phyloP scores from a whole-genome alignment of 2,113 vertebrate genomes.

The Rhegmatorhina hoffmannsi region DNA sequence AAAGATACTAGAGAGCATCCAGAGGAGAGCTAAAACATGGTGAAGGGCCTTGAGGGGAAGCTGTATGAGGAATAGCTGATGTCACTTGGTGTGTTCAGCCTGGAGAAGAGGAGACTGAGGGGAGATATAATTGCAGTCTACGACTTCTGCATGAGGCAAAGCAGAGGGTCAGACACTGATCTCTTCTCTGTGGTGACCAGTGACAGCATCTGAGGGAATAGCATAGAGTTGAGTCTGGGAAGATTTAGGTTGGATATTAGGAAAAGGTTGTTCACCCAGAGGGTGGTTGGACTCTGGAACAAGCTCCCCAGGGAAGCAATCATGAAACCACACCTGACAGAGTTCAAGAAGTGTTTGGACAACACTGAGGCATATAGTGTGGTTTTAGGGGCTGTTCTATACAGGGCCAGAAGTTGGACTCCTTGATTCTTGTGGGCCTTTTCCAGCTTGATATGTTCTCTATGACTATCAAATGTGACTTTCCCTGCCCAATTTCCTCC shows the following conservation, averaged over 20 bases:
- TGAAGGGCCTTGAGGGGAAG: background rate
- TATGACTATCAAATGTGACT: background rate
- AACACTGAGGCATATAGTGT: background rate
- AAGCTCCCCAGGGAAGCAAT: background rate
- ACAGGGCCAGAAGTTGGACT: background rate
- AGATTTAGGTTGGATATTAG: background rate
- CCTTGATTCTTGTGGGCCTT: rapidly evolving
- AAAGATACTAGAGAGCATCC: background rate
- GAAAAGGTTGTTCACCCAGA: background rate
- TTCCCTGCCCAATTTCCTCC: background rate
- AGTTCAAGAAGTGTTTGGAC: background rate
- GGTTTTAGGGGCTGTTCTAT: background rate
- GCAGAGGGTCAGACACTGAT: background rate
- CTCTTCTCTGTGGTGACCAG: background rate
- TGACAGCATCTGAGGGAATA: background rate
- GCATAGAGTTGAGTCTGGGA: background rate
- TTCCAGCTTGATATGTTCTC: background rate
- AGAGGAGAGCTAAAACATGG: background rate
- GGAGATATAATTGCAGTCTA: background rate
- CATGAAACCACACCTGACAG: background rate
- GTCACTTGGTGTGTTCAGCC: background rate
- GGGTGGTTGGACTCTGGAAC: background rate
- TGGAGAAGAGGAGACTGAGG: background rate
- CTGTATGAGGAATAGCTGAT: background rate
- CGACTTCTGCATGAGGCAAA: background rate